Evolutionary conservation across 2,113 vertebrate genomes (phyloP).

Genomic region (Syrmaticus mikado): DNA sequence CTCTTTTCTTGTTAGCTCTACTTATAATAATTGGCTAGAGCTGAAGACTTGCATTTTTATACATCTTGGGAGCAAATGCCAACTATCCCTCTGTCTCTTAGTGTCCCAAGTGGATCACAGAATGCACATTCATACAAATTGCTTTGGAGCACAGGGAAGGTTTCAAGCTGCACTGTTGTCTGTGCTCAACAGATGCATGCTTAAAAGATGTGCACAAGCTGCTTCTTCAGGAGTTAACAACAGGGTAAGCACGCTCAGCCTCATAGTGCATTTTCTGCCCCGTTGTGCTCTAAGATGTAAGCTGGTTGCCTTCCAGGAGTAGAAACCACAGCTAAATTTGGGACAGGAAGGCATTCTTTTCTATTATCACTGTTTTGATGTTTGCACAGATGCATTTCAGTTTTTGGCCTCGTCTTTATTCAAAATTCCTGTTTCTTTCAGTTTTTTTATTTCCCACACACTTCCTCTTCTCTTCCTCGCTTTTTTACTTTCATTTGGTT

Average conservation of each 20-base stretch:
- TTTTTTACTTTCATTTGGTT: not conserved
- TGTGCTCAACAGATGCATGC: not conserved
- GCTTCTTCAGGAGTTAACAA: not conserved
- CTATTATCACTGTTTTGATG: not conserved
- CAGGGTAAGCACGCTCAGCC: not conserved
- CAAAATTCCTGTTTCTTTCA: not conserved
- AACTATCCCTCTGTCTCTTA: not conserved
- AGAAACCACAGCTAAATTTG: not conserved
- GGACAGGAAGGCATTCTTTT: not conserved
- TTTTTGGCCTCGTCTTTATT: not conserved
- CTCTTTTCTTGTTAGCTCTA: not conserved
- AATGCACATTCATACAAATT: not conserved
- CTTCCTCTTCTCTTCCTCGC: not conserved
- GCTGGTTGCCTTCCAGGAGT: not conserved
- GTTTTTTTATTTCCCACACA: not conserved
- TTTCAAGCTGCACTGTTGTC: not conserved
- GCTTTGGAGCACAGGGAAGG: not conserved
- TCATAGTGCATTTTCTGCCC: accelerated
- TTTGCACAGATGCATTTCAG: not conserved
- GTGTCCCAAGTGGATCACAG: not conserved
- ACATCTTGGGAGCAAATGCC: not conserved
- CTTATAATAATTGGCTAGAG: not conserved
- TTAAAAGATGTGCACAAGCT: not conserved
- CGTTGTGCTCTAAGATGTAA: not conserved
- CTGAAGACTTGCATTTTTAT: not conserved